Evolutionary conservation across 2,113 vertebrate species (phyloP).

Genomic region (Seriola aureovittata): DNA sequence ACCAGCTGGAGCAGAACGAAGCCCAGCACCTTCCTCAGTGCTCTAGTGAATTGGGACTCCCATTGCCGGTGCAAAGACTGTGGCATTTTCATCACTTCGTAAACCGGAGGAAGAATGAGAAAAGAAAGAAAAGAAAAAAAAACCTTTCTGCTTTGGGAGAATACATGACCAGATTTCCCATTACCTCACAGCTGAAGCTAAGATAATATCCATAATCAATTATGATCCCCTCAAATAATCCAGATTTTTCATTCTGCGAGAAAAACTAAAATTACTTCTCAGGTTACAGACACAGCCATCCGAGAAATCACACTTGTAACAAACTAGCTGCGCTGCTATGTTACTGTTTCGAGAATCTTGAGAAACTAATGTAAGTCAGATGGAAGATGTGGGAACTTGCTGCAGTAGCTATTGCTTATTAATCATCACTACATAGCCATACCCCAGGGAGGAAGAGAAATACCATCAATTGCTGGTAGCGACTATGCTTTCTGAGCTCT

Average conservation of each 20-base stretch:
- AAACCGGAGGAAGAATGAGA: conserved; percentile 6
- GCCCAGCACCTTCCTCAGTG: conserved; percentile 46
- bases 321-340: neutral
- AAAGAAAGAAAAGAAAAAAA: neutral
- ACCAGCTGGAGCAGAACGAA: conserved; percentile 68
- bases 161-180: neutral
- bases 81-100: conserved; percentile 37
- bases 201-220: conserved; percentile 7
- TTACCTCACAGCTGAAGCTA: neutral
- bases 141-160: conserved; percentile 14
- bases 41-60: conserved; percentile 53
- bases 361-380: conserved; percentile 14
- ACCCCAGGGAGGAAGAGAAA: conserved; percentile 8
- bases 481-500: neutral
- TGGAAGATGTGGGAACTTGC: conserved; percentile 5
- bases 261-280: conserved; percentile 5
- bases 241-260: neutral
- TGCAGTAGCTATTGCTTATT: conserved; percentile 10
- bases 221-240: neutral
- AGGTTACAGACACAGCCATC: neutral
- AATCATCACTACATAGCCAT: conserved; percentile 1
- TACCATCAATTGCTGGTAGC: neutral
- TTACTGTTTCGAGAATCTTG: conserved; percentile 5
- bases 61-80: conserved; percentile 20
- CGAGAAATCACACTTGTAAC: neutral